A percentile compares a stretch with the other conserved stretches of the same genome.
Evolutionary conservation across 2,797 vertebrate species (phyloP).

Genomic region (Austrolebias charrua): DNA sequence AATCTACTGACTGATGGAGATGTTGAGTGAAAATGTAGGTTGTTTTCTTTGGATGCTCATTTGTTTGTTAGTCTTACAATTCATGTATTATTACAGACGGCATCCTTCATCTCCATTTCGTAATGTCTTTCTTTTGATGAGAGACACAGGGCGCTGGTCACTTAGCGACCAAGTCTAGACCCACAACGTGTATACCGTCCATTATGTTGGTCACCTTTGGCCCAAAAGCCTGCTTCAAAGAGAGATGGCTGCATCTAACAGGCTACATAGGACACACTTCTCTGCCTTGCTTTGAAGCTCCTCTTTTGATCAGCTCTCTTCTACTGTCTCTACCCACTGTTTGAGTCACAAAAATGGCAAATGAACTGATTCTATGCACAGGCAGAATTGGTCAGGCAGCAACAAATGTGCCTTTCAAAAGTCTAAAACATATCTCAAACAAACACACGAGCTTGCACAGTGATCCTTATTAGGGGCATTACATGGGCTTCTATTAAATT

Average conservation of each 20-base stretch:
- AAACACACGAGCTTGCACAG: conserved; percentile 13
- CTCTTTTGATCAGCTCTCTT: conserved; percentile 78
- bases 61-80: conserved; percentile 16
- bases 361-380: conserved; percentile 55
- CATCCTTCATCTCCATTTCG: conserved; percentile 21
- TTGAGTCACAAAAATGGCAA: conserved; percentile 60
- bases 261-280: conserved; percentile 62
- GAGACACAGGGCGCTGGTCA: conserved; percentile 32
- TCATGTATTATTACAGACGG: conserved; percentile 11
- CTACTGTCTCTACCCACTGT: conserved; percentile 57
- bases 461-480: conserved; percentile 3
- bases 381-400: conserved; percentile 53
- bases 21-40: conserved; percentile 9
- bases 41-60: conserved; percentile 2
- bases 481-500: neutral
- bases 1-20: conserved; percentile 1
- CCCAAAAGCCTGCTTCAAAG: conserved; percentile 72
- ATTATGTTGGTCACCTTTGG: conserved; percentile 74
- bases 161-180: conserved; percentile 42
- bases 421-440: conserved; percentile 37
- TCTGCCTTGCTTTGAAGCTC: conserved; percentile 76
- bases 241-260: conserved; percentile 62
- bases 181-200: conserved; percentile 56
- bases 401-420: conserved; percentile 56
- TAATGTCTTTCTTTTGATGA: conserved; percentile 34